Percentiles rank a stretch among this genome's conserved stretches.
phyloP scores from a whole-genome alignment of 2,888 invertebrate genomes.

The Xestia rhomboidea region DNA sequence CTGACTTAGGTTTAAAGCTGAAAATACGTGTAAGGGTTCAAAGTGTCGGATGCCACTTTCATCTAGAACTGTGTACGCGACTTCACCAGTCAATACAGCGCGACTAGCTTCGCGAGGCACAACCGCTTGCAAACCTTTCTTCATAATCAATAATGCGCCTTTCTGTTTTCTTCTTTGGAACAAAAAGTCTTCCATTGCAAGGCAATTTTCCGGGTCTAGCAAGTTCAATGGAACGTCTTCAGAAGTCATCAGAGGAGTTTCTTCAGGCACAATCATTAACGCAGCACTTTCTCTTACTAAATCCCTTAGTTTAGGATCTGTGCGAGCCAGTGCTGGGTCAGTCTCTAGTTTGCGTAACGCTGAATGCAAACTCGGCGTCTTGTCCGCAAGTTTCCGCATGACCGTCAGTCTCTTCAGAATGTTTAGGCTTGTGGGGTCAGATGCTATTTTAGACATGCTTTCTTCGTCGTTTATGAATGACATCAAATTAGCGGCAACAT shows the following conservation, averaged over 20 bases:
- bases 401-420: slow-evolving; percentile 93
- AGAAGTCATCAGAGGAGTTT: slow-evolving; percentile 91
- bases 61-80: slow-evolving; percentile 94
- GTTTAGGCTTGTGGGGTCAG: slow-evolving; percentile 91
- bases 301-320: slow-evolving; percentile 93
- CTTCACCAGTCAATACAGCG: slow-evolving; percentile 93
- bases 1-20: slow-evolving; percentile 92
- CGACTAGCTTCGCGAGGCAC: slow-evolving; percentile 94
- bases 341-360: slow-evolving; percentile 92
- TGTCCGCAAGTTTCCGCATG: slow-evolving; percentile 93
- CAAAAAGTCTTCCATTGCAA: slow-evolving; percentile 94
- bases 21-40: slow-evolving; percentile 94
- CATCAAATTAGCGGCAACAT: slow-evolving; percentile 91
- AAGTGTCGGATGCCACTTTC: slow-evolving; percentile 94
- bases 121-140: slow-evolving; percentile 94
- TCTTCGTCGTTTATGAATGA: slow-evolving; percentile 90
- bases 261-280: slow-evolving; percentile 92
- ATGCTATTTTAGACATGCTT: slow-evolving; percentile 89
- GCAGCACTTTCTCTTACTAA: slow-evolving; percentile 94
- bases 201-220: slow-evolving; percentile 92
- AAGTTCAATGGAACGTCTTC: slow-evolving; percentile 93
- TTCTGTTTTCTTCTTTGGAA: slow-evolving; percentile 90
- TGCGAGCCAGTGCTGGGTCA: slow-evolving; percentile 92
- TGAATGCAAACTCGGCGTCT: slow-evolving; percentile 91
- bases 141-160: slow-evolving; percentile 93